Percentiles rank a stretch among this genome's conserved stretches.
phyloP scores from a whole-genome alignment of 2,888 invertebrate genomes.

The Tipula unca region DNA sequence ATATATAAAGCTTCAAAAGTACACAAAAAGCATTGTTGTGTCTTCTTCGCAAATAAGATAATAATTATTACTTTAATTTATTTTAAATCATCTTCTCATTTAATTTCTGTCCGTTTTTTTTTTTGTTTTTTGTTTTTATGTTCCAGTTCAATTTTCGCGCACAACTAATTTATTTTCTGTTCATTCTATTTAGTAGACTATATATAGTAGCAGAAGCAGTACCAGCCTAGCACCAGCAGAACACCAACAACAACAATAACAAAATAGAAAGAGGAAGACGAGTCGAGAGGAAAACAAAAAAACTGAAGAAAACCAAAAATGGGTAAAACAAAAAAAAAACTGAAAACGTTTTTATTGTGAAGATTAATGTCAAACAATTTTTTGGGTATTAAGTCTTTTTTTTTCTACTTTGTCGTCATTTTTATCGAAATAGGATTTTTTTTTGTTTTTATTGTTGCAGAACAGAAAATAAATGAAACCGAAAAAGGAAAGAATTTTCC shows the following conservation, averaged over 20 bases:
- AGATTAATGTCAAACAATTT: constrained; percentile 8
- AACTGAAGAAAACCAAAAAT: background rate
- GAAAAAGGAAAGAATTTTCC: background rate
- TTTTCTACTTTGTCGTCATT: background rate
- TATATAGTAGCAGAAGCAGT: background rate
- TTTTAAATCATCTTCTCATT: background rate
- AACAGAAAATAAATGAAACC: background rate
- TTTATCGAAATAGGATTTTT: background rate
- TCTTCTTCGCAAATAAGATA: background rate
- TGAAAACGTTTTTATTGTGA: background rate
- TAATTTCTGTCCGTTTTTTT: background rate
- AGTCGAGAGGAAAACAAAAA: background rate
- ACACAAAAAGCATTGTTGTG: background rate
- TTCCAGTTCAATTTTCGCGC: constrained; percentile 4
- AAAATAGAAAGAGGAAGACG: background rate
- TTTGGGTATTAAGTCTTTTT: background rate
- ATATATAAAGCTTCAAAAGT: background rate
- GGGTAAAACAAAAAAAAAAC: background rate
- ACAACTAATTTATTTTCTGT: background rate
- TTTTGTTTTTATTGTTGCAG: background rate
- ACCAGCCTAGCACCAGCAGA: background rate
- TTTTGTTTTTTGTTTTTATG: background rate
- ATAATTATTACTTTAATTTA: background rate
- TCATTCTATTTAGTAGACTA: background rate
- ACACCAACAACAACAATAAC: background rate